Conservation (phyloP, 2,888 invertebrate genomes). For the Synanthedon vespiformis region DNA sequence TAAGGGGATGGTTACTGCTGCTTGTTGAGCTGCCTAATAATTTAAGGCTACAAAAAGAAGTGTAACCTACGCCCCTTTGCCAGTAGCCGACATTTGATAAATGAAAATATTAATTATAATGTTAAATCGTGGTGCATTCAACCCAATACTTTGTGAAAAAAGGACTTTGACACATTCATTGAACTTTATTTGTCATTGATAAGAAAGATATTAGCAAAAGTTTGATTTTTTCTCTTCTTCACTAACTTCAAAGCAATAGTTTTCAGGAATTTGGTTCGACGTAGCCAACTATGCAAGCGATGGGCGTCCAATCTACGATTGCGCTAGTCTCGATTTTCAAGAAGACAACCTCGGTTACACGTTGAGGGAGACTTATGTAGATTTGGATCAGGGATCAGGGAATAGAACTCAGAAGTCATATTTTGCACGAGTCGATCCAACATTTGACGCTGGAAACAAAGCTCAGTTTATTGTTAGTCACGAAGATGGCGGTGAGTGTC, state of each 20-base stretch:
- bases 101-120: too few species aligned
- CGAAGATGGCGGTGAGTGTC: constrained; percentile 43
- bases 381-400: constrained; percentile 31
- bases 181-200: too few species aligned
- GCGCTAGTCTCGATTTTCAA: constrained; percentile 48
- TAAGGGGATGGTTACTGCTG: too few species aligned
- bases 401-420: constrained; percentile 55
- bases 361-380: constrained; percentile 47
- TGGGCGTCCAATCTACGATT: constrained; percentile 44
- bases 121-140: too few species aligned
- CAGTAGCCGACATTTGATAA: too few species aligned
- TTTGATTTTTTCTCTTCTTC: not conserved
- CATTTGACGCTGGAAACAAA: constrained; percentile 51
- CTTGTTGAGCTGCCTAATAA: too few species aligned
- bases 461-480: constrained; percentile 56
- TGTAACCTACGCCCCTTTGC: too few species aligned
- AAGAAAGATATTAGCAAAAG: too few species aligned
- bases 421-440: constrained; percentile 55
- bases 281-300: constrained; percentile 56
- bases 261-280: constrained; percentile 61
- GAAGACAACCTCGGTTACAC: constrained; percentile 58
- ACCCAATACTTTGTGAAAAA: too few species aligned
- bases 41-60: too few species aligned
- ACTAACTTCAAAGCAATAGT: constrained; percentile 20
- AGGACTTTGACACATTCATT: too few species aligned